Conservation (phyloP, 2,888 invertebrate species). For the Synanthedon myopaeformis region DNA sequence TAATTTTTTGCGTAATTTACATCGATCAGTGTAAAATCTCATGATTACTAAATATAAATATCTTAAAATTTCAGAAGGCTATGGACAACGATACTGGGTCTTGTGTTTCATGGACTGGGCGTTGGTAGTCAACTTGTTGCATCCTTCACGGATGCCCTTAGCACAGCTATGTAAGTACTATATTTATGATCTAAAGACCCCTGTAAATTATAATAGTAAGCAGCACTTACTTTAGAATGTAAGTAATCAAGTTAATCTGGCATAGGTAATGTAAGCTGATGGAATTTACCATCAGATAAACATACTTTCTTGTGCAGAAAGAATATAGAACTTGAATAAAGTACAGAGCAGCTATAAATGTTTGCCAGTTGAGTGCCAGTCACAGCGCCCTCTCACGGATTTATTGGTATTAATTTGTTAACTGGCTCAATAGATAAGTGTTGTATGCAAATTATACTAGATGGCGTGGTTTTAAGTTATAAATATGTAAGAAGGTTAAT, state of each 20-base stretch:
- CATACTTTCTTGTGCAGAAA: too few species aligned
- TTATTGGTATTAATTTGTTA: neutral
- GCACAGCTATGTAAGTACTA: constrained; percentile 80
- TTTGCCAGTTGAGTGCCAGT: neutral
- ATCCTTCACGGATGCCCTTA: constrained; percentile 86
- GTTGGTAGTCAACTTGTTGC: constrained; percentile 88
- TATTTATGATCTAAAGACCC: neutral
- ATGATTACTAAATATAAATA: too few species aligned
- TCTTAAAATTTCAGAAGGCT: constrained; percentile 60
- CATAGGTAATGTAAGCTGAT: too few species aligned
- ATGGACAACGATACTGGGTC: constrained; percentile 76
- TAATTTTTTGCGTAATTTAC: neutral
- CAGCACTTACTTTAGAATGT: too few species aligned
- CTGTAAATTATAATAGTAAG: too few species aligned
- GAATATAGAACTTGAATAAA: neutral
- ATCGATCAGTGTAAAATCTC: too few species aligned
- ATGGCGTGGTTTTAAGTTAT: neutral
- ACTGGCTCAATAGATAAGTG: neutral
- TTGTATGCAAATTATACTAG: neutral
- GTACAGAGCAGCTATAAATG: neutral
- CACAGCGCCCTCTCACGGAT: neutral
- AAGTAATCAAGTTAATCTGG: too few species aligned
- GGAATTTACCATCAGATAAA: too few species aligned
- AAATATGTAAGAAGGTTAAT: neutral
- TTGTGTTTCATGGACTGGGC: constrained; percentile 85